Evolutionary conservation across 2,113 vertebrate species (phyloP).

Genomic region (Gasterosteus aculeatus): DNA sequence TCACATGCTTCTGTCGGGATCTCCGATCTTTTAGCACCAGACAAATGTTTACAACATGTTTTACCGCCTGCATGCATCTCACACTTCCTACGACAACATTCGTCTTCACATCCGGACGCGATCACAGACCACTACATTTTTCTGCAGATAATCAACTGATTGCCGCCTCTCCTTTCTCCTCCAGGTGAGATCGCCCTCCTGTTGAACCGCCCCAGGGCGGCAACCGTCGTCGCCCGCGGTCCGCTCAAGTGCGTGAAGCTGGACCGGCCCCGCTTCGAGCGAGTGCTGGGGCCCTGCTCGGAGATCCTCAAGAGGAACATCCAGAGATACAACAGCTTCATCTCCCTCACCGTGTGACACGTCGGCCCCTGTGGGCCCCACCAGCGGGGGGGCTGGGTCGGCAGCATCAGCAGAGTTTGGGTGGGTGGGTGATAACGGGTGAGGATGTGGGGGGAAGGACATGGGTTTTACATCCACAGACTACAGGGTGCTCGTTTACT

Average conservation of each 20-base stretch:
- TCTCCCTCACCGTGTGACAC: conserved; percentile 93
- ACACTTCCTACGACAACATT: neutral
- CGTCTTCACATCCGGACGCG: neutral
- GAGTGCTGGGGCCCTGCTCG: conserved; percentile 94
- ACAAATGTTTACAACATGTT: too few relatives aligned
- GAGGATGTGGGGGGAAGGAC: conserved; percentile 43
- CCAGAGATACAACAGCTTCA: conserved; percentile 99
- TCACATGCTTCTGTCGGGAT: too few relatives aligned
- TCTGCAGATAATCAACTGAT: neutral
- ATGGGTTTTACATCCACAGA: conserved; percentile 47
- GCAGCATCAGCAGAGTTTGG: conserved; percentile 59
- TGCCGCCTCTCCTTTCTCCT: neutral
- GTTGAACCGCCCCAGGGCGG: conserved; percentile 93
- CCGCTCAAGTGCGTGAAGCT: conserved; percentile 96
- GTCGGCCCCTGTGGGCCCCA: conserved; percentile 34
- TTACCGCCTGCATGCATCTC: too few relatives aligned
- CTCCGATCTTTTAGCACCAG: too few relatives aligned
- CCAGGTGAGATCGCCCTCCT: conserved; percentile 94
- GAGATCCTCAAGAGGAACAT: conserved; percentile 98
- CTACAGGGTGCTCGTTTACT: conserved; percentile 64
- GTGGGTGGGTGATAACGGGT: conserved; percentile 45
- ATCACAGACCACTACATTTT: neutral
- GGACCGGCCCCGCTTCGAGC: conserved; percentile 95
- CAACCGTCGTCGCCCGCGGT: conserved; percentile 93
- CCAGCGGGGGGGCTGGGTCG: conserved; percentile 59